These are phyloP conservation scores for Perccottus glenii DNA, from an alignment of 2,113 vertebrate genomes.

Conservation along the genomic window DNA sequence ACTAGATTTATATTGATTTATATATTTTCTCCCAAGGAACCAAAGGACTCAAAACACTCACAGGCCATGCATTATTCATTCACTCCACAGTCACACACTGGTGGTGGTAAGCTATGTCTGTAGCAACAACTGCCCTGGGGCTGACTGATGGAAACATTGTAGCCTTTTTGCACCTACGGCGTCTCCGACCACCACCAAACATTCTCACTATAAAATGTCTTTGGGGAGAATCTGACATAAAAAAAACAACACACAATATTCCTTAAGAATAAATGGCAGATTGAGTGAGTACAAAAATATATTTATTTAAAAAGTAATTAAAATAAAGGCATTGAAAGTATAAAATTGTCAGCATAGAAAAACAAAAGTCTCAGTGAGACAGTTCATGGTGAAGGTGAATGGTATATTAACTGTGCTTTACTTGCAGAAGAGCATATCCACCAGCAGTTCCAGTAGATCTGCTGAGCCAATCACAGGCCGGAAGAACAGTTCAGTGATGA, in stretches of 20 bases:
- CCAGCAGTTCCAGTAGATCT: constrained; percentile 83
- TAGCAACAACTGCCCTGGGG: too few relatives aligned
- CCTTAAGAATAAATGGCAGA: not conserved
- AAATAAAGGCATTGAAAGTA: constrained; percentile 32
- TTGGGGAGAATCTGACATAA: not conserved
- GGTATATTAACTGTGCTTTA: constrained; percentile 27
- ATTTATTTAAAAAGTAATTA: constrained; percentile 66
- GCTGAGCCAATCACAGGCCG: constrained; percentile 85
- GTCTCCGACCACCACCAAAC: too few relatives aligned
- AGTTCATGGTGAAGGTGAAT: not conserved
- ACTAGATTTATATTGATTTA: too few relatives aligned
- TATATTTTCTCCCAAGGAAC: too few relatives aligned
- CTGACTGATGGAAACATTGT: too few relatives aligned
- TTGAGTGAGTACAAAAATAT: constrained; percentile 72
- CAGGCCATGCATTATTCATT: too few relatives aligned
- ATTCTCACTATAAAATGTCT: too few relatives aligned
- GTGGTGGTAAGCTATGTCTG: too few relatives aligned
- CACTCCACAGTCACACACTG: too few relatives aligned
- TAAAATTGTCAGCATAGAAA: constrained; percentile 7
- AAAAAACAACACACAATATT: not conserved
- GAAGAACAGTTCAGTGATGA: constrained; percentile 91
- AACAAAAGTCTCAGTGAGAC: not conserved
- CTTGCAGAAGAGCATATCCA: constrained; percentile 84
- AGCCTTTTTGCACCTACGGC: too few relatives aligned
- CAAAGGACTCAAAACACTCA: too few relatives aligned